phyloP scores from a whole-genome alignment of 1,140 invertebrate genomes.

The Lamellibrachia luymesi region DNA sequence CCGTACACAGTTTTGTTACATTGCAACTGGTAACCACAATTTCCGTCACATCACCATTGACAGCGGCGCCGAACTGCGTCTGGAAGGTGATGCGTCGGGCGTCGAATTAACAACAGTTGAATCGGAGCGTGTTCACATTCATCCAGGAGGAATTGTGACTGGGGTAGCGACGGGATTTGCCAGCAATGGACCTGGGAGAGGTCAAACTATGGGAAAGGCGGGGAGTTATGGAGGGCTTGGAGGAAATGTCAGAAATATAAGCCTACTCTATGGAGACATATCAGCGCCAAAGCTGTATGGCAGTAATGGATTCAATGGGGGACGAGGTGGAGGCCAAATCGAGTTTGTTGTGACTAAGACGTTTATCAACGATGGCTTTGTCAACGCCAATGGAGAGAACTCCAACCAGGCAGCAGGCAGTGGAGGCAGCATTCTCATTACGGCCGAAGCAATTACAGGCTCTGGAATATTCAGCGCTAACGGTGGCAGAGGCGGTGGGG shows the following conservation, averaged over 20 bases:
- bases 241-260: constrained; percentile 24
- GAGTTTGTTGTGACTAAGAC: constrained; percentile 27
- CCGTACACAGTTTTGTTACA: constrained; percentile 30
- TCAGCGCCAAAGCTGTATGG: constrained; percentile 35
- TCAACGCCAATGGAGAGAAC: constrained; percentile 36
- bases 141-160: constrained; percentile 33
- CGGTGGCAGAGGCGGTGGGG: constrained; percentile 31
- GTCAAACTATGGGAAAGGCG: constrained; percentile 25
- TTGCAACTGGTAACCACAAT: constrained; percentile 30
- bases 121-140: constrained; percentile 34
- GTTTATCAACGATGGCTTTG: constrained; percentile 35
- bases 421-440: constrained; percentile 19
- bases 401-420: constrained; percentile 12
- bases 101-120: constrained; percentile 35
- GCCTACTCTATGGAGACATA: constrained; percentile 35
- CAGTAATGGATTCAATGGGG: constrained; percentile 37
- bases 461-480: constrained; percentile 23
- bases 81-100: constrained; percentile 35
- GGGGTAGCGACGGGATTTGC: constrained; percentile 36
- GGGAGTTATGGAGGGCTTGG: constrained; percentile 38
- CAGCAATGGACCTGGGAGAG: constrained; percentile 32
- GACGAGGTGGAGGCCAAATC: constrained; percentile 42
- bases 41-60: constrained; percentile 37
- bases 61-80: constrained; percentile 32
- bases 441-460: neutral